phyloP scores from a whole-genome alignment of 1,140 invertebrate species.

The Lepidurus couesii region DNA sequence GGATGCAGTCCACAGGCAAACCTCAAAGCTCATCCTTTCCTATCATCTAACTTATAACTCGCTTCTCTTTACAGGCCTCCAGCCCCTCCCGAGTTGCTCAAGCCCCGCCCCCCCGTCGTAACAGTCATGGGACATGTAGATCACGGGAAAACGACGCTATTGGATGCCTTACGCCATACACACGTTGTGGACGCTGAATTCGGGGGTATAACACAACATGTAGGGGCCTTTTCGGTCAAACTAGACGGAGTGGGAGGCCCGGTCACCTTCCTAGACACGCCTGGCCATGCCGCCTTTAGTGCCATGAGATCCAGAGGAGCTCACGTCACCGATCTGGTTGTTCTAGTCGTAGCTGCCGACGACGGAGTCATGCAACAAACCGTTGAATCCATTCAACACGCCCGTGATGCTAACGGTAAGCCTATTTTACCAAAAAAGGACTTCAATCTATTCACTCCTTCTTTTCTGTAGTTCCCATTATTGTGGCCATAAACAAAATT shows the following conservation, averaged over 20 bases:
- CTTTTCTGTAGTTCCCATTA: slow-evolving; percentile 74
- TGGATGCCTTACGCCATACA: slow-evolving; percentile 82
- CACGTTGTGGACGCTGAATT: slow-evolving; percentile 85
- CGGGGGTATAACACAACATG: slow-evolving; percentile 99
- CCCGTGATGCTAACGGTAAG: slow-evolving; percentile 61
- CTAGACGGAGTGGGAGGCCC: slow-evolving; percentile 57
- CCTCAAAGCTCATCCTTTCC: slow-evolving; percentile 36
- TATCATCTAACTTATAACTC: slow-evolving; percentile 37
- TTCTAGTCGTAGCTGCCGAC: slow-evolving; percentile 96
- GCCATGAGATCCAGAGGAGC: slow-evolving; percentile 89
- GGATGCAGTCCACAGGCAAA: slow-evolving; percentile 37
- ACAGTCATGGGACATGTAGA: slow-evolving; percentile 99
- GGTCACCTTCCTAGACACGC: slow-evolving; percentile 97
- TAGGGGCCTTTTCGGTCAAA: slow-evolving; percentile 87
- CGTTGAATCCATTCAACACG: slow-evolving; percentile 69
- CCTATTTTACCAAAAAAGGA: slow-evolving; percentile 23
- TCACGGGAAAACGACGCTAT: slow-evolving; percentile 96
- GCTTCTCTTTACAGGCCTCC: slow-evolving; percentile 49
- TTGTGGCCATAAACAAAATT: slow-evolving; percentile 99
- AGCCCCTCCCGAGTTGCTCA: slow-evolving; percentile 55
- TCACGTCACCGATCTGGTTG: slow-evolving; percentile 85
- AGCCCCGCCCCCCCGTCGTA: slow-evolving; percentile 76
- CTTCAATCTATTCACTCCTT: slow-evolving; percentile 24
- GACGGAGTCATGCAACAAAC: slow-evolving; percentile 99
- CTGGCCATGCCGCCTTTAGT: slow-evolving; percentile 95